These are phyloP conservation scores for Momotus momota DNA, from an alignment of 2,797 vertebrate genomes.

Conservation along the genomic window DNA sequence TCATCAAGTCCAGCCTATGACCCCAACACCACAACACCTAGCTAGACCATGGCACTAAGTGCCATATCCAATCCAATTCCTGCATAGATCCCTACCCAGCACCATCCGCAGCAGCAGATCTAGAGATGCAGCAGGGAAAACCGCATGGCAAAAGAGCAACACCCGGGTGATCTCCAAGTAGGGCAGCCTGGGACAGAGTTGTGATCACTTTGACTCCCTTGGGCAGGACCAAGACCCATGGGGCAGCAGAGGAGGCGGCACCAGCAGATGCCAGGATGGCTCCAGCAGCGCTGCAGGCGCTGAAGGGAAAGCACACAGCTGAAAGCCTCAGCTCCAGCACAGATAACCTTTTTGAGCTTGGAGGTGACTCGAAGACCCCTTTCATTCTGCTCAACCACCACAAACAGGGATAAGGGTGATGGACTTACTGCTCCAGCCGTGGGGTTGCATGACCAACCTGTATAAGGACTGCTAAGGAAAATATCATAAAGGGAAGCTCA, in stretches of 20 bases:
- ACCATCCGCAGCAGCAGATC: background rate
- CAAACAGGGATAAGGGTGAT: background rate
- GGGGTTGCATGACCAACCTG: background rate
- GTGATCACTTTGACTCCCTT: background rate
- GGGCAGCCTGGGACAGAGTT: background rate
- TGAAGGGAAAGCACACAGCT: background rate
- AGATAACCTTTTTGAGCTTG: background rate
- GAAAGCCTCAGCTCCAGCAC: background rate
- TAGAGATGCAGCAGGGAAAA: background rate
- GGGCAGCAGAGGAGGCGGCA: background rate
- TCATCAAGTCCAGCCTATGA: no score
- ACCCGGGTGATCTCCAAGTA: background rate
- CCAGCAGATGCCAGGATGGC: background rate
- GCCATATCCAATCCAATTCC: background rate
- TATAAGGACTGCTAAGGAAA: background rate
- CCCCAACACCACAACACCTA: no score
- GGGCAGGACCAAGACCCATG: background rate
- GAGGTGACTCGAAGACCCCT: background rate
- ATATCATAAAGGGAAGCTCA: conserved; percentile 43
- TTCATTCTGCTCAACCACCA: background rate
- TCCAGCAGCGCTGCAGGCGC: rapidly evolving
- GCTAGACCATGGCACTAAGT: no score
- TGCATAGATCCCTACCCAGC: background rate
- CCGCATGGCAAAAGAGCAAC: background rate
- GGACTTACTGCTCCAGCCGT: background rate